These are phyloP conservation scores for Trichoplax adhaerens DNA, from an alignment of 37 sponge, comb jelly and placozoan genomes.

Conservation along the genomic window DNA sequence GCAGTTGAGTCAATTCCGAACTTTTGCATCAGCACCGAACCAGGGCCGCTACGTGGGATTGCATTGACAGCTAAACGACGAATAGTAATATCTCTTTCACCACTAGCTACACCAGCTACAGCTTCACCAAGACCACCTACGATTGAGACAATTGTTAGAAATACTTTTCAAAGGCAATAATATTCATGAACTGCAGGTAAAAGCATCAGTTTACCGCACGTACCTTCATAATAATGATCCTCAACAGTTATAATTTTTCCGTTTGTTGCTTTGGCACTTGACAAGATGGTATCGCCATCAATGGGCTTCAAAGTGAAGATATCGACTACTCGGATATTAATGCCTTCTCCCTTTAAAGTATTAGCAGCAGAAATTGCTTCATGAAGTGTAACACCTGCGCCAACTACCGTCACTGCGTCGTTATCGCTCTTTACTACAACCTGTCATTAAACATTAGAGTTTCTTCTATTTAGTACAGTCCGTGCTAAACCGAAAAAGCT, in stretches of 20 bases:
- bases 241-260: slow-evolving; percentile 85
- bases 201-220: neutral
- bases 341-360: slow-evolving; percentile 49
- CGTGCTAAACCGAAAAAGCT: too few relatives aligned
- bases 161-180: neutral
- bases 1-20: slow-evolving; percentile 50
- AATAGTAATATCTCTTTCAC: slow-evolving; percentile 32
- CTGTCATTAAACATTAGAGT: slow-evolving; percentile 6
- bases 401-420: slow-evolving; percentile 87
- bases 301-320: slow-evolving; percentile 92
- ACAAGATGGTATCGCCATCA: slow-evolving; percentile 58
- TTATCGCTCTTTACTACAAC: slow-evolving; percentile 35
- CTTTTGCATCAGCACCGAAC: slow-evolving; percentile 56
- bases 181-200: neutral
- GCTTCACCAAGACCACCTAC: slow-evolving; percentile 97
- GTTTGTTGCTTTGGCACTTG: slow-evolving; percentile 54
- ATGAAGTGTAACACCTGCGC: slow-evolving; percentile 78
- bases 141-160: neutral
- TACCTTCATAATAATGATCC: slow-evolving; percentile 90
- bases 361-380: slow-evolving; percentile 60
- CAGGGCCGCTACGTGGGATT: slow-evolving; percentile 81
- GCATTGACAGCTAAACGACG: slow-evolving; percentile 66
- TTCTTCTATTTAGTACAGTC: too few relatives aligned
- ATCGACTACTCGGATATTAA: slow-evolving; percentile 78
- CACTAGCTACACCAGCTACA: slow-evolving; percentile 70